Percentiles rank a stretch among this genome's conserved stretches.
phyloP scores from a whole-genome alignment of 2,113 vertebrate species.

The Illadopsis cleaveri region DNA sequence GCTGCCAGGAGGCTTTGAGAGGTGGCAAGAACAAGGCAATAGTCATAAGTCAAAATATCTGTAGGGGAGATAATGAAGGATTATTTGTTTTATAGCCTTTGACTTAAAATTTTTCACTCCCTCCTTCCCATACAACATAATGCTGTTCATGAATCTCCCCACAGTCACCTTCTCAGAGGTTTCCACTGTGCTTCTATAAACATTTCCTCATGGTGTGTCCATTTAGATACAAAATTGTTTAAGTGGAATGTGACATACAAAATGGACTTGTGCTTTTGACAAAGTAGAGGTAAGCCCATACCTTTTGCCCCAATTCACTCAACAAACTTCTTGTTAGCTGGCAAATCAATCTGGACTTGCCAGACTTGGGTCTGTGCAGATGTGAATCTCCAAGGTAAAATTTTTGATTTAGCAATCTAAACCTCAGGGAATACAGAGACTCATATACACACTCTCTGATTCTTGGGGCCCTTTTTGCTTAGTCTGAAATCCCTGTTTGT shows the following conservation, averaged over 20 bases:
- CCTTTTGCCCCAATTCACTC: neutral
- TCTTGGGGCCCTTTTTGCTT: conserved; percentile 14
- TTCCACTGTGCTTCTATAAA: neutral
- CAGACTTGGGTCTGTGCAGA: neutral
- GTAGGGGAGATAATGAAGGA: neutral
- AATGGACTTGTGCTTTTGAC: neutral
- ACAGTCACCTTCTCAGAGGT: neutral
- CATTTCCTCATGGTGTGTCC: neutral
- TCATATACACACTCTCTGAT: neutral
- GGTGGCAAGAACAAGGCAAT: neutral
- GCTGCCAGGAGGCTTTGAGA: neutral
- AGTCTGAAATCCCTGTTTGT: conserved; percentile 47
- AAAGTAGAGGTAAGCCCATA: neutral
- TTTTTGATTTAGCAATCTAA: neutral
- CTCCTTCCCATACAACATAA: neutral
- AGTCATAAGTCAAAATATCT: neutral
- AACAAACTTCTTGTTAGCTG: neutral
- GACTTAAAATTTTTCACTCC: neutral
- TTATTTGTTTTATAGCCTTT: neutral
- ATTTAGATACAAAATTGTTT: neutral
- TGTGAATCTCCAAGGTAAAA: neutral
- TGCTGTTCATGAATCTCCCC: neutral
- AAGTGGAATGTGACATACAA: conserved; percentile 2
- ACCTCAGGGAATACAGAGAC: neutral
- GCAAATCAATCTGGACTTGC: neutral